A percentile compares a stretch with the other conserved stretches of the same genome.
phyloP scores from a whole-genome alignment of 1,140 invertebrate genomes.

The Drosophila carrolli region DNA sequence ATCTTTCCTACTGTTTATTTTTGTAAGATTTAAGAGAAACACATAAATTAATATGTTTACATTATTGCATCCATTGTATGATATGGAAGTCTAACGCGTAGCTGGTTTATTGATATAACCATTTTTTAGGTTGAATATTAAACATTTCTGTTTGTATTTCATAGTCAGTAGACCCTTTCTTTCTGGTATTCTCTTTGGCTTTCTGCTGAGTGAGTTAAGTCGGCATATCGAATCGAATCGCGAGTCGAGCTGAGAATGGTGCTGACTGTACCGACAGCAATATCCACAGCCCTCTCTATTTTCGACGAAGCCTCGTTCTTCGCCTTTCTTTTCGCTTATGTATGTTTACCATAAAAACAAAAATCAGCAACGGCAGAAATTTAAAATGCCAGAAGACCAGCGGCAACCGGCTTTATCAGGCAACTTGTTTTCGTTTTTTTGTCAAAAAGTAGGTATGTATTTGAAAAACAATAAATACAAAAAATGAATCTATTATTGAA shows the following conservation, averaged over 20 bases:
- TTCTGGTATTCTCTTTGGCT: background rate
- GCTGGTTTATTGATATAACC: too few species aligned
- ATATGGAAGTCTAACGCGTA: too few species aligned
- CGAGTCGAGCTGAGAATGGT: conserved; percentile 21
- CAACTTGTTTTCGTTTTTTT: conserved; percentile 40
- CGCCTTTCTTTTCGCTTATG: conserved; percentile 40
- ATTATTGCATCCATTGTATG: too few species aligned
- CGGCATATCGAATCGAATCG: conserved; percentile 7
- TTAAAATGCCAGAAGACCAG: conserved; percentile 25
- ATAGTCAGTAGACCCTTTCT: background rate
- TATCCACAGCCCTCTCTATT: conserved; percentile 36
- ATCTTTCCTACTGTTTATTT: background rate
- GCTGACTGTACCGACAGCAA: conserved; percentile 52
- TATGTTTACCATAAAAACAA: conserved; percentile 43
- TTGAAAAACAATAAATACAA: conserved; percentile 41
- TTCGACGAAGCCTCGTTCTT: conserved; percentile 17
- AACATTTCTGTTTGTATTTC: too few species aligned
- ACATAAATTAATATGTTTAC: too few species aligned
- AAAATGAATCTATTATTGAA: conserved; percentile 45
- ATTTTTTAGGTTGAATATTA: too few species aligned
- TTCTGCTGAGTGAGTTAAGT: conserved; percentile 19
- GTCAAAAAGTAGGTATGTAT: conserved; percentile 9
- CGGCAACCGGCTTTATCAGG: conserved; percentile 46
- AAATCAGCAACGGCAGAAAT: conserved; percentile 13
- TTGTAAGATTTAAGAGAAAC: background rate